Evolutionary conservation across 2,113 vertebrate species (phyloP).

Genomic region (Poecile atricapillus): DNA sequence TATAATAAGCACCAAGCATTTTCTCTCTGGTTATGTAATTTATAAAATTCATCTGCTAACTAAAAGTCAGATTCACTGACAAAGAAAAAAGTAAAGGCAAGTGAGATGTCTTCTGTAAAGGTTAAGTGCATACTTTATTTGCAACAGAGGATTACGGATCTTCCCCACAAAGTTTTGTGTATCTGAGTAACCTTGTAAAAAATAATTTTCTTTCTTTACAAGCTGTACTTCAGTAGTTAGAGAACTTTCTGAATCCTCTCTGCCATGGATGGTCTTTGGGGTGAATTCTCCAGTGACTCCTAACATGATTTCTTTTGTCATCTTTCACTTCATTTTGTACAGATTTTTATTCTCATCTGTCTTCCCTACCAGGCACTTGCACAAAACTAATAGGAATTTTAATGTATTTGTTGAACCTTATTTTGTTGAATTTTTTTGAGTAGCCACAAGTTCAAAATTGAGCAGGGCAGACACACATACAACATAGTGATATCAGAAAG

Average conservation of each 20-base stretch:
- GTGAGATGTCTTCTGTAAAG: constrained; percentile 41
- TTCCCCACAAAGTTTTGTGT: background rate
- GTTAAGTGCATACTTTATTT: constrained; percentile 58
- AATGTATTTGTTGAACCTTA: background rate
- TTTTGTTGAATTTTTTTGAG: background rate
- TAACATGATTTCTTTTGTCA: background rate
- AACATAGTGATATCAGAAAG: background rate
- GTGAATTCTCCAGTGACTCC: background rate
- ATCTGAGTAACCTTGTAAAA: background rate
- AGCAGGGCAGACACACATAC: background rate
- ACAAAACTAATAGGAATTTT: background rate
- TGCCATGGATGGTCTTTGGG: background rate
- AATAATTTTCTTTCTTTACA: background rate
- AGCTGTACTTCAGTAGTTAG: background rate
- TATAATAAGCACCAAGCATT: background rate
- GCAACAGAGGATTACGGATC: background rate
- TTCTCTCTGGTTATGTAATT: constrained; percentile 32
- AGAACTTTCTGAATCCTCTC: background rate
- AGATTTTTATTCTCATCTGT: background rate
- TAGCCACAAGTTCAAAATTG: background rate
- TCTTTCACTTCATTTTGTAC: background rate
- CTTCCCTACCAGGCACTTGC: background rate
- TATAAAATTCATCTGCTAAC: constrained; percentile 46
- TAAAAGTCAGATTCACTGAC: constrained; percentile 42
- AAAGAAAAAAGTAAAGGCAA: constrained; percentile 51